phyloP scores from a whole-genome alignment of 2,888 invertebrate species.

The Hypselothyrea guttata region DNA sequence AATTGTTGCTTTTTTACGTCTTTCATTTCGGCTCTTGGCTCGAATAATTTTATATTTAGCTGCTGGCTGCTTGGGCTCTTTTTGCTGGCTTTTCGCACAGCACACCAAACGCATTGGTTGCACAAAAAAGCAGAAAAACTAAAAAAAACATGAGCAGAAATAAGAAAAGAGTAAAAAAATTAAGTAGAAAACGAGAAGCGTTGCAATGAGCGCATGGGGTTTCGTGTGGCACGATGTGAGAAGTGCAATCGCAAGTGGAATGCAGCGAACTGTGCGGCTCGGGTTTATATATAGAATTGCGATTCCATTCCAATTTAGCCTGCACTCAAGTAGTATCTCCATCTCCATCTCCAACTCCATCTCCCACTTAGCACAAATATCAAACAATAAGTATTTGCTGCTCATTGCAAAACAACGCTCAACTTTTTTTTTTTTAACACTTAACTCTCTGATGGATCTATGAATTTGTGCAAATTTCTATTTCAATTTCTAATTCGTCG shows the following conservation, averaged over 20 bases:
- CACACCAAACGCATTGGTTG: constrained; percentile 40
- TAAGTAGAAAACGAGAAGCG: constrained; percentile 3
- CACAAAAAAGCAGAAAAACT: constrained; percentile 4
- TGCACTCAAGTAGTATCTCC: too few species aligned
- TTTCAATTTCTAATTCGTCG: too few species aligned
- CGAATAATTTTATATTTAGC: constrained; percentile 72
- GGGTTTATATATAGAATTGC: constrained; percentile 37
- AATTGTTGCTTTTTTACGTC: constrained; percentile 44
- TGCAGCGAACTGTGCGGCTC: constrained; percentile 23
- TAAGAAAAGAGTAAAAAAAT: constrained; percentile 8
- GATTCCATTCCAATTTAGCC: constrained; percentile 8
- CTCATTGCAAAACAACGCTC: too few species aligned
- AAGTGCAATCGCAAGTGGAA: constrained; percentile 37
- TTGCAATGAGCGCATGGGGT: constrained; percentile 46
- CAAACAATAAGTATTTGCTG: too few species aligned
- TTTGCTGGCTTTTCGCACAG: constrained; percentile 32
- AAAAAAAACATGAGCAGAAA: neutral
- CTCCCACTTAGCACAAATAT: neutral
- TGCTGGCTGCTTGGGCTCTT: constrained; percentile 45
- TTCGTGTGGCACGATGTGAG: constrained; percentile 70
- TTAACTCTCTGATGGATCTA: too few species aligned
- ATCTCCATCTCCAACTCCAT: too few species aligned
- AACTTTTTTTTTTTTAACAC: too few species aligned
- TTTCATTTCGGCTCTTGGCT: constrained; percentile 31
- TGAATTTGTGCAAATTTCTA: too few species aligned